phyloP scores from a whole-genome alignment of 1,140 invertebrate species.

The Bombus pascuorum region DNA sequence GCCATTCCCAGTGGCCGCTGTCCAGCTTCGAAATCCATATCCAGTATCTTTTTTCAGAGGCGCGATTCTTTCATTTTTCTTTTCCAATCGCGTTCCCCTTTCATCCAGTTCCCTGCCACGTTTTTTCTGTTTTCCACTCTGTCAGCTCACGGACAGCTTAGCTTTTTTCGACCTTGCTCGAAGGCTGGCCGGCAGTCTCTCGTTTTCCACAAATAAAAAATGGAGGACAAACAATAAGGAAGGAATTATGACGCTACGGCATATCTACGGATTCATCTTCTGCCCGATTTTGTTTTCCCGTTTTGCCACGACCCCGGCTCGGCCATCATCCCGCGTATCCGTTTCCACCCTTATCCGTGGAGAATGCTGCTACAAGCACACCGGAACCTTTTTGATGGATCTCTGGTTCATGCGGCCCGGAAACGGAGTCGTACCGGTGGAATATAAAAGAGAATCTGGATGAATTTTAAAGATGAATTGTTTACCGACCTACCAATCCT shows the following conservation, averaged over 20 bases:
- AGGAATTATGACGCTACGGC: neutral
- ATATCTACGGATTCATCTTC: constrained; percentile 9
- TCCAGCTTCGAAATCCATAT: neutral
- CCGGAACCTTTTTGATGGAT: neutral
- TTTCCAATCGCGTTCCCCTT: neutral
- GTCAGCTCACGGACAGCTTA: constrained; percentile 18
- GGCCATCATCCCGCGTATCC: constrained; percentile 2
- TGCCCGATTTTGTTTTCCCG: neutral
- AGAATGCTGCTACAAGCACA: neutral
- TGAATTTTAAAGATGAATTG: constrained; percentile 44
- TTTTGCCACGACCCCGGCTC: neutral
- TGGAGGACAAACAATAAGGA: constrained; percentile 27
- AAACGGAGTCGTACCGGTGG: constrained; percentile 15
- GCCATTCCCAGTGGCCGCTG: neutral
- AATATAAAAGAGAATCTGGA: constrained; percentile 41
- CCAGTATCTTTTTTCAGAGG: neutral
- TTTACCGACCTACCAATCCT: constrained; percentile 21
- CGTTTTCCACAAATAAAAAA: constrained; percentile 8
- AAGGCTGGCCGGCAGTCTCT: neutral
- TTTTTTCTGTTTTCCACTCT: constrained; percentile 19
- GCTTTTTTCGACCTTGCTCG: neutral
- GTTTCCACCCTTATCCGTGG: neutral
- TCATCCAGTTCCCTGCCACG: neutral
- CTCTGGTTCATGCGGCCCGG: neutral
- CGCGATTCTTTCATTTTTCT: neutral